A percentile compares a stretch with the other conserved stretches of the same genome.
Conservation (phyloP, 2,888 invertebrate species). For the Hedychridium roseum region DNA sequence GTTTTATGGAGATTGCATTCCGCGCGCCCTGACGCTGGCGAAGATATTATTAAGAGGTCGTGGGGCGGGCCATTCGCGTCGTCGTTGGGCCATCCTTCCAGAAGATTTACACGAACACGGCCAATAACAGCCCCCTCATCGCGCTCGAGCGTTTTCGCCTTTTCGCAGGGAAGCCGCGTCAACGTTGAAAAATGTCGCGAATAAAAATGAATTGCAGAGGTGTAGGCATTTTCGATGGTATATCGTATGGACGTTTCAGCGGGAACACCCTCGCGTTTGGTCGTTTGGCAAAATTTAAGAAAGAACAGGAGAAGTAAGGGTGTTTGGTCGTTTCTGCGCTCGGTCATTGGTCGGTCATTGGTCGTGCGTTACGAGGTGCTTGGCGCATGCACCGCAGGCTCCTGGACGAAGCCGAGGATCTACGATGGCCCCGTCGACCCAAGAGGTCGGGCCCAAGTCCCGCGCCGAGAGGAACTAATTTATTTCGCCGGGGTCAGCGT, state of each 20-base stretch:
- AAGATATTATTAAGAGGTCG: conserved; percentile 56
- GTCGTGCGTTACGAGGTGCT: conserved; percentile 34
- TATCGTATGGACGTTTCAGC: too few relatives aligned
- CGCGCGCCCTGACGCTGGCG: conserved; percentile 24
- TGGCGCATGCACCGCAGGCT: conserved; percentile 21
- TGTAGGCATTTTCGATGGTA: too few relatives aligned
- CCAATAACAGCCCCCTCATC: too few relatives aligned
- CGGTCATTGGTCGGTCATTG: too few relatives aligned
- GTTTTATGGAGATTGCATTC: conserved; percentile 62
- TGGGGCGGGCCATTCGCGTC: conserved; percentile 29
- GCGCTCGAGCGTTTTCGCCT: too few relatives aligned
- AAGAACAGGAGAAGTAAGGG: not conserved
- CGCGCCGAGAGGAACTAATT: conserved; percentile 41
- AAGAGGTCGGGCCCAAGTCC: not conserved
- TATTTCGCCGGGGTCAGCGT: conserved; percentile 45
- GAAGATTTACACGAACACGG: too few relatives aligned
- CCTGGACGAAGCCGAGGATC: conserved; percentile 18
- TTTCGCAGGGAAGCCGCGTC: too few relatives aligned
- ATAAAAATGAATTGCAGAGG: too few relatives aligned
- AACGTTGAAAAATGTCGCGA: too few relatives aligned
- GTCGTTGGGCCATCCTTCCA: not conserved
- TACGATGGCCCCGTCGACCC: conserved; percentile 28
- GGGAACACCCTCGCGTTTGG: conserved; percentile 9
- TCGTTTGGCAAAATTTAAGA: conserved; percentile 24
- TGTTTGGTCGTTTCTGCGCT: conserved; percentile 14